A percentile compares a stretch with the other conserved stretches of the same genome.
Conservation (phyloP, 2,113 vertebrate genomes). For the Nibea albiflora region DNA sequence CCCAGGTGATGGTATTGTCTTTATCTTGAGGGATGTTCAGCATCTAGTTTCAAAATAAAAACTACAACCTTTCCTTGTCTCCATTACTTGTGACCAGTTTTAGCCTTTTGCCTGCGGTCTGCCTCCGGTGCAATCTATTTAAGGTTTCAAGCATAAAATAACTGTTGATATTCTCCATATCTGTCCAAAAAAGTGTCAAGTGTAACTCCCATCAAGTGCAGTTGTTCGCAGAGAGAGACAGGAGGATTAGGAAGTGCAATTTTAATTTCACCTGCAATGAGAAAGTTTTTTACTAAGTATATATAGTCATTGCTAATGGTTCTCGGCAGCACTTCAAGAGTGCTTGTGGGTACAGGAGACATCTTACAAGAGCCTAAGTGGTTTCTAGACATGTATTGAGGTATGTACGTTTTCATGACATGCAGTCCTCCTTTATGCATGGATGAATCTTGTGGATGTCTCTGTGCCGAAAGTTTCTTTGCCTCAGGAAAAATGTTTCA, state of each 20-base stretch:
- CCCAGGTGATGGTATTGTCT: not conserved
- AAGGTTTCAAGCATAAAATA: slow-evolving; percentile 45
- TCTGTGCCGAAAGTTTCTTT: slow-evolving; percentile 37
- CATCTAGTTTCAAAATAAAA: slow-evolving; percentile 28
- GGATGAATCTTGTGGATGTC: slow-evolving; percentile 43
- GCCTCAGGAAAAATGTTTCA: slow-evolving; percentile 37
- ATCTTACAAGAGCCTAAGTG: slow-evolving; percentile 70
- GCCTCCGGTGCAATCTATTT: slow-evolving; percentile 18
- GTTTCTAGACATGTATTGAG: slow-evolving; percentile 46
- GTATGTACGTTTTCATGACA: slow-evolving; percentile 32
- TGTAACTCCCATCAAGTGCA: slow-evolving; percentile 22
- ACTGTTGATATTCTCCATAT: slow-evolving; percentile 13
- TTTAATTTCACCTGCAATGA: slow-evolving; percentile 33
- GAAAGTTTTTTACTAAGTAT: slow-evolving; percentile 12
- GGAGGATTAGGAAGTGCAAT: slow-evolving; percentile 38
- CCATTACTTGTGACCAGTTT: slow-evolving; percentile 25
- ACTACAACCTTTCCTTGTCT: slow-evolving; percentile 19
- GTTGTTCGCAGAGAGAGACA: slow-evolving; percentile 39
- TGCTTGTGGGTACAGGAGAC: slow-evolving; percentile 48
- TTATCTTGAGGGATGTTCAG: slow-evolving; percentile 17
- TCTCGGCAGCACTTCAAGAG: slow-evolving; percentile 44
- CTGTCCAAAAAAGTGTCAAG: slow-evolving; percentile 11
- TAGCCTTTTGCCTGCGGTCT: slow-evolving; percentile 33
- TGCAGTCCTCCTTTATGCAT: slow-evolving; percentile 35
- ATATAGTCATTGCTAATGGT: slow-evolving; percentile 56